These are phyloP conservation scores for Muscicapa adusta DNA, from an alignment of 2,113 vertebrate genomes.

Conservation along the genomic window DNA sequence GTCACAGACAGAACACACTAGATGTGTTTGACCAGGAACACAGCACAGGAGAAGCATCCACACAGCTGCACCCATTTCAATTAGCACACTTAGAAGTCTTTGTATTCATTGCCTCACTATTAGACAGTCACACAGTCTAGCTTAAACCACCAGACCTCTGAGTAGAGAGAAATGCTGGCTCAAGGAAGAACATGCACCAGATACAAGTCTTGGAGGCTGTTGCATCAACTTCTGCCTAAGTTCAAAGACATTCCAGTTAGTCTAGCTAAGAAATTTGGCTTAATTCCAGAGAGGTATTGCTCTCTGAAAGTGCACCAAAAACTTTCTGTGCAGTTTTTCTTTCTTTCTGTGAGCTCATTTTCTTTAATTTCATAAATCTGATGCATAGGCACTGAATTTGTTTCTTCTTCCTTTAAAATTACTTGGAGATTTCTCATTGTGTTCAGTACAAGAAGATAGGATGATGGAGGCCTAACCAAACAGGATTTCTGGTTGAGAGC, in stretches of 20 bases:
- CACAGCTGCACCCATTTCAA: background rate
- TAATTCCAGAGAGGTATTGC: background rate
- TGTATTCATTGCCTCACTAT: background rate
- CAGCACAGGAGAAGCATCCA: background rate
- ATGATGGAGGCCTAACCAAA: slow-evolving; percentile 16
- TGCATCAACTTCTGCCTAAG: background rate
- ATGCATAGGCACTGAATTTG: background rate
- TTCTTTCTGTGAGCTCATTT: background rate
- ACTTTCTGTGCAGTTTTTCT: background rate
- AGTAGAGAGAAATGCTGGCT: background rate
- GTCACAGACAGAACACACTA: background rate
- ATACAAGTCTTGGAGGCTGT: background rate
- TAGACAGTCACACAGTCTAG: background rate
- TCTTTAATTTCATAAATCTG: background rate
- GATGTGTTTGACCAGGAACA: background rate
- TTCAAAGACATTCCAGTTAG: background rate
- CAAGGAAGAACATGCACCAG: background rate
- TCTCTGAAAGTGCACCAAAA: background rate
- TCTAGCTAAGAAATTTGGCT: background rate
- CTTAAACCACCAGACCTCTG: background rate
- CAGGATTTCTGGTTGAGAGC: slow-evolving; percentile 52
- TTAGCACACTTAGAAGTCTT: background rate
- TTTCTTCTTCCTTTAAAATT: slow-evolving; percentile 6
- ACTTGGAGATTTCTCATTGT: background rate
- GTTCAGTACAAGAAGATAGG: background rate